Base-by-base conservation (phyloP, 2,888 invertebrate species). In the Poecilus cupreus region DNA sequence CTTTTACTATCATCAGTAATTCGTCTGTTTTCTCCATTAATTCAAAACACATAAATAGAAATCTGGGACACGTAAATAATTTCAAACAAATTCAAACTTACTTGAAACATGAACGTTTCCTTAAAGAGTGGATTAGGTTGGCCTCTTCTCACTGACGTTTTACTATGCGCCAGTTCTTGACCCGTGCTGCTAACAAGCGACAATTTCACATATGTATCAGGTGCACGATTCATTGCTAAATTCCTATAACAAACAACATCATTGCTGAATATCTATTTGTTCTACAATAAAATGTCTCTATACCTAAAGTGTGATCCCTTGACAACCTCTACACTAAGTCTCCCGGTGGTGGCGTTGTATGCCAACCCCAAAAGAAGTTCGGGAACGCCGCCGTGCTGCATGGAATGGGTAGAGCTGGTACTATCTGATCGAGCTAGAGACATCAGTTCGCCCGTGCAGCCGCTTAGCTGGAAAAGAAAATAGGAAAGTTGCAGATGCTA, bases 81-180 rank as follows among this genome's bases (percentile, higher is more conserved):
- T n/a, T n/a, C n/a, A n/a, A n/a, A 78, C 26, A 54, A 54, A 20
- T 18, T 60, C n/a, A n/a, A 20, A 84, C 87, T 87, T 88, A 96
- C 96, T 93, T 98, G 98, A 90, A 98, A 98, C 90, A 98, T 95
- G 88, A 98, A 98, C 2, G 97, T 96, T 90, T 98, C 98, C 89
- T 98, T 98, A 89, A 97, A 98, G 10, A 98, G 92, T 46, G 98
- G 98, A 92, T 98, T 98, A 68, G 98, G 97, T 89, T 98, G 97
- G 10, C 97, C 97, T 74, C 98, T 93, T 84, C 97, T 91, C 11
- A 97, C 94, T 77, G 97, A 96, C 43, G 98, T 97, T 91, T 98
- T 98, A 88, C 96, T 96, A 84, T 96, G 93, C 0, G 96, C 96
- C 90, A 98, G 94, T 90, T 98, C 97, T 90, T 97, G 96, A 16